Evolutionary conservation across 1,140 invertebrate genomes (phyloP).

Genomic region (Pararge aegeria): DNA sequence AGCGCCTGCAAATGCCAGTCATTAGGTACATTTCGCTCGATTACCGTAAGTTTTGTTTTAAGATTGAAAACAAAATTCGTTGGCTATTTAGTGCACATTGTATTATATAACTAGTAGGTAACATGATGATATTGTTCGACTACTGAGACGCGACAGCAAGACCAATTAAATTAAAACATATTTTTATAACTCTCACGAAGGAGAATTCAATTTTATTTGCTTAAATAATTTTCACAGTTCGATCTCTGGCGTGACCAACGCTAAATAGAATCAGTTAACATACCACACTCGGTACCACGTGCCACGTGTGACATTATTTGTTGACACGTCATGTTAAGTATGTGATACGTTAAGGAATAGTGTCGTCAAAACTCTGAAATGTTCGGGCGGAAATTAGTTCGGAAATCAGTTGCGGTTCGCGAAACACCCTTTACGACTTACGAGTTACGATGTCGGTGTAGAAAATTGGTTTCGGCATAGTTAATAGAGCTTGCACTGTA

Average conservation of each 20-base stretch:
- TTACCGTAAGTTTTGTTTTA: too few species aligned
- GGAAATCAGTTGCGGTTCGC: conserved; percentile 33
- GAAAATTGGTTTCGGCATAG: not conserved
- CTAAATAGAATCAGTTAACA: not conserved
- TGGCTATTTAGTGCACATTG: too few species aligned
- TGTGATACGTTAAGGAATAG: not conserved
- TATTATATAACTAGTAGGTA: too few species aligned
- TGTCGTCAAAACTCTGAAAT: not conserved
- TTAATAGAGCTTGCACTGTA: too few species aligned
- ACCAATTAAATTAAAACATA: too few species aligned
- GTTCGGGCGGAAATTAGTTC: conserved; percentile 46
- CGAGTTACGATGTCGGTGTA: conserved; percentile 2
- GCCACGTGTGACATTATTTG: too few species aligned
- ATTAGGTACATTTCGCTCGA: too few species aligned
- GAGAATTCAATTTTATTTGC: not conserved
- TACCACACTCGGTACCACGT: too few species aligned
- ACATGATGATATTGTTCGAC: too few species aligned
- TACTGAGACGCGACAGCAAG: too few species aligned
- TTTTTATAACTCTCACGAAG: not conserved
- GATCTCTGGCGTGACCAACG: not conserved
- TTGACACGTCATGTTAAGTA: not conserved
- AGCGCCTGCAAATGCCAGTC: too few species aligned
- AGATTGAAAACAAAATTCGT: too few species aligned
- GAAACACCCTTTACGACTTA: conserved; percentile 7
- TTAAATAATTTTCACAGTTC: conserved; percentile 2